These are phyloP conservation scores for Gobius niger DNA, from an alignment of 2,113 vertebrate genomes.

Conservation along the genomic window DNA sequence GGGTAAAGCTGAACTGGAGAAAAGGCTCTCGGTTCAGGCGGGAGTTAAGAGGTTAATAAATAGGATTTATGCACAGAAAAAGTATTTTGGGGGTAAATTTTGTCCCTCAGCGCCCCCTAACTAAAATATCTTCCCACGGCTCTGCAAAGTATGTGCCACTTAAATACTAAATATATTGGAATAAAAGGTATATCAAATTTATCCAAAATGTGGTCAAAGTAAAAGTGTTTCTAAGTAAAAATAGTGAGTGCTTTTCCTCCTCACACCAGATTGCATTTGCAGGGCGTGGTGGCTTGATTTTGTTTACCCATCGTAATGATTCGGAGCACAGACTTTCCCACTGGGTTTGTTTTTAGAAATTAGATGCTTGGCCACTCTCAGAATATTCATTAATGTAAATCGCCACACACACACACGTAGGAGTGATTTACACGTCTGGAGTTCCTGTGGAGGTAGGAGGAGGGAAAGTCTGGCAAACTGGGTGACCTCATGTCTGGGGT, in stretches of 20 bases:
- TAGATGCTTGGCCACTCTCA: slow-evolving; percentile 9
- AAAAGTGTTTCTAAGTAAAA: not conserved
- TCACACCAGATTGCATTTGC: slow-evolving; percentile 17
- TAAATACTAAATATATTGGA: no score
- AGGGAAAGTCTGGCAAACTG: not conserved
- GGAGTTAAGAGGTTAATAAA: no score
- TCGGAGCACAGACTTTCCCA: slow-evolving; percentile 34
- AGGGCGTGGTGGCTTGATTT: slow-evolving; percentile 24
- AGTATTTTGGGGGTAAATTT: no score
- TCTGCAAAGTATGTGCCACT: no score
- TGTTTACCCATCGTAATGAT: slow-evolving; percentile 18
- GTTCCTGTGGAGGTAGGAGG: not conserved
- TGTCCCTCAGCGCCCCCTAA: no score
- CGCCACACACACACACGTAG: not conserved
- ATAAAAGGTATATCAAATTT: no score
- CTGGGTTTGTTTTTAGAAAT: slow-evolving; percentile 30
- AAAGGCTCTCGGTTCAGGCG: no score
- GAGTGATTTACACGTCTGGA: slow-evolving; percentile 13
- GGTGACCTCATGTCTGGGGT: slow-evolving; percentile 39
- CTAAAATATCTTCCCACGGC: no score
- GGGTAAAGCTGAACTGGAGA: no score
- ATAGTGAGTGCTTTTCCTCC: slow-evolving; percentile 34
- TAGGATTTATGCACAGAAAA: no score
- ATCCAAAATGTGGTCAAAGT: no score
- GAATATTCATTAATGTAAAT: slow-evolving; percentile 2